A percentile compares a stretch with the other conserved stretches of the same genome.
Evolutionary conservation across 2,113 vertebrate species (phyloP).

Genomic region (Rhinogobius similis): DNA sequence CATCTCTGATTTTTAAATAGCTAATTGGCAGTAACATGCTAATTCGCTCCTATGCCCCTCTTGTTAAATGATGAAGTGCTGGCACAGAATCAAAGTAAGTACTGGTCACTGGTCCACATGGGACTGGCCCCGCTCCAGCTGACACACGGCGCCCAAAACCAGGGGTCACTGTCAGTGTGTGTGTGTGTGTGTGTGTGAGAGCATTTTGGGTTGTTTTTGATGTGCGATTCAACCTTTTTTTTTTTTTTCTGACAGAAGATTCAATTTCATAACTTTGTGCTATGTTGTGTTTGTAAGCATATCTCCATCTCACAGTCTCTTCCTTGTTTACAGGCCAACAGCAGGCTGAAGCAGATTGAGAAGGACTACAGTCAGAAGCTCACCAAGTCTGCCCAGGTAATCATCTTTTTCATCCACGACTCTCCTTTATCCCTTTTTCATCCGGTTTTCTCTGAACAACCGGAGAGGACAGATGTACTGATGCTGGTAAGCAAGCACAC

Average conservation of each 20-base stretch:
- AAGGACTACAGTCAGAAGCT: slow-evolving; percentile 87
- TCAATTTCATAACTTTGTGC: slow-evolving; percentile 61
- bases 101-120: slow-evolving; percentile 71
- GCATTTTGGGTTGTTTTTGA: slow-evolving; percentile 13
- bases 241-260: slow-evolving; percentile 71
- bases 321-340: slow-evolving; percentile 82
- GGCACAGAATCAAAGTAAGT: slow-evolving; percentile 87
- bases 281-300: slow-evolving; percentile 42
- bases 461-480: slow-evolving; percentile 39
- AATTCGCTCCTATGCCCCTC: slow-evolving; percentile 61
- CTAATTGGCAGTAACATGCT: slow-evolving; percentile 72
- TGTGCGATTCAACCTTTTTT: slow-evolving; percentile 42
- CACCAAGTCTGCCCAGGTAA: slow-evolving; percentile 89
- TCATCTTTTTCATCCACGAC: slow-evolving; percentile 53
- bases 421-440: slow-evolving; percentile 29
- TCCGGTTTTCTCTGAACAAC: slow-evolving; percentile 31
- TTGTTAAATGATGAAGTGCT: slow-evolving; percentile 94
- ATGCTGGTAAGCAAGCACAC: slow-evolving; percentile 25
- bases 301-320: slow-evolving; percentile 56
- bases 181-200: slow-evolving; percentile 5
- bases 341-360: slow-evolving; percentile 87
- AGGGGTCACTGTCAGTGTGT: slow-evolving; percentile 77
- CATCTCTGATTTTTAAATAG: slow-evolving; percentile 43
- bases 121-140: slow-evolving; percentile 80
- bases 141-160: slow-evolving; percentile 78